Evolutionary conservation across 2,888 invertebrate genomes (phyloP).

Genomic region (Adela reaumurella): DNA sequence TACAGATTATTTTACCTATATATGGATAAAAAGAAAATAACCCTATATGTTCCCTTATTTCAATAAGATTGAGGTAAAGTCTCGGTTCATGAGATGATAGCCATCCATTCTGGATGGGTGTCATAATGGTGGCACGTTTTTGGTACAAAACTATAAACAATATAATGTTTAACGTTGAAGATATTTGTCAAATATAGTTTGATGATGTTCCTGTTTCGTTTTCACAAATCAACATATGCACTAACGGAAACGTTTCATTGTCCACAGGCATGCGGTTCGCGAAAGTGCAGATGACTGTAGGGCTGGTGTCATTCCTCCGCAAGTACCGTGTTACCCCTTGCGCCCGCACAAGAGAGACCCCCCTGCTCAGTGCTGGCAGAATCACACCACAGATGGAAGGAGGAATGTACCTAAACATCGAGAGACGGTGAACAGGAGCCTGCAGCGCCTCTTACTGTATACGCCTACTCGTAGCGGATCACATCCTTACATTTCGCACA

Average conservation of each 20-base stretch:
- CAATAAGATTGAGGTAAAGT: too few relatives aligned
- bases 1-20: slow-evolving; percentile 1
- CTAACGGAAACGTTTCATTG: neutral
- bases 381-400: neutral
- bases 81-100: neutral
- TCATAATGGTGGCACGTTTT: too few relatives aligned
- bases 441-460: neutral
- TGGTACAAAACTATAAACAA: too few relatives aligned
- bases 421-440: neutral
- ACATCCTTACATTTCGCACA: neutral
- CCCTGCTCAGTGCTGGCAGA: neutral
- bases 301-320: slow-evolving; percentile 17
- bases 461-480: too few relatives aligned
- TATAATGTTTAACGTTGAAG: too few relatives aligned
- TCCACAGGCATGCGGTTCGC: slow-evolving; percentile 21
- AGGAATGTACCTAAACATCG: neutral
- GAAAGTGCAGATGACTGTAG: slow-evolving; percentile 20
- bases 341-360: slow-evolving; percentile 8
- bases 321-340: slow-evolving; percentile 17
- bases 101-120: too few relatives aligned
- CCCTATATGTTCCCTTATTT: too few relatives aligned
- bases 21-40: neutral
- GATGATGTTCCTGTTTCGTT: too few relatives aligned
- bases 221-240: too few relatives aligned
- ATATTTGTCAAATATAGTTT: neutral